Conservation (phyloP, 2,113 vertebrate genomes). For the Leptobrachium ailaonicum region DNA sequence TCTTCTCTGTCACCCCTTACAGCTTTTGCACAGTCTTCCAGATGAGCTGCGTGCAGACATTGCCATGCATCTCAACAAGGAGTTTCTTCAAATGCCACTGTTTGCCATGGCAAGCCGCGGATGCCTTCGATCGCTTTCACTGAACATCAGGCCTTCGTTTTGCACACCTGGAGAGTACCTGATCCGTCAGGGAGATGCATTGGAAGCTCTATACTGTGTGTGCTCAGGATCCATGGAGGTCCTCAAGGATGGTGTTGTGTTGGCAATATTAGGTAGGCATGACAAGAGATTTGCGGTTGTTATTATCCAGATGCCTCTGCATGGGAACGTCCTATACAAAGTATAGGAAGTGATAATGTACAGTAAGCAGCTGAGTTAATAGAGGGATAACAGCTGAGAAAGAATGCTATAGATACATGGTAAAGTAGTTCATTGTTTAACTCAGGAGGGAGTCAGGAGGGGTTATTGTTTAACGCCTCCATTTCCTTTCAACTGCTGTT, state of each 20-base stretch:
- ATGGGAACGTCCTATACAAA: too few relatives aligned
- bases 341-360: too few relatives aligned
- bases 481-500: too few relatives aligned
- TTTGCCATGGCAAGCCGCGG: slow-evolving; percentile 62
- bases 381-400: too few relatives aligned
- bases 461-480: too few relatives aligned
- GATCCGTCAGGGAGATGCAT: slow-evolving; percentile 67
- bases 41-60: slow-evolving; percentile 69
- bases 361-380: too few relatives aligned
- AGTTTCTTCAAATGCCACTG: slow-evolving; percentile 66
- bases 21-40: slow-evolving; percentile 66
- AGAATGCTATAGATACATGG: too few relatives aligned
- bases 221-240: slow-evolving; percentile 72
- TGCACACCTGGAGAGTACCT: slow-evolving; percentile 67
- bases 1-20: background rate
- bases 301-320: too few relatives aligned
- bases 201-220: slow-evolving; percentile 68
- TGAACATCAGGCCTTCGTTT: slow-evolving; percentile 63
- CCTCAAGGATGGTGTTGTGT: slow-evolving; percentile 66
- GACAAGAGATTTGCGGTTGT: too few relatives aligned
- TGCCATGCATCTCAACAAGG: slow-evolving; percentile 69
- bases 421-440: too few relatives aligned
- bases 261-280: slow-evolving; percentile 65
- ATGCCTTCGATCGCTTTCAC: slow-evolving; percentile 63
- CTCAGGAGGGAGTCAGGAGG: too few relatives aligned